A percentile compares a stretch with the other conserved stretches of the same genome.
Evolutionary conservation across 2,797 vertebrate genomes (phyloP).

Genomic region (Scarus forsteni): DNA sequence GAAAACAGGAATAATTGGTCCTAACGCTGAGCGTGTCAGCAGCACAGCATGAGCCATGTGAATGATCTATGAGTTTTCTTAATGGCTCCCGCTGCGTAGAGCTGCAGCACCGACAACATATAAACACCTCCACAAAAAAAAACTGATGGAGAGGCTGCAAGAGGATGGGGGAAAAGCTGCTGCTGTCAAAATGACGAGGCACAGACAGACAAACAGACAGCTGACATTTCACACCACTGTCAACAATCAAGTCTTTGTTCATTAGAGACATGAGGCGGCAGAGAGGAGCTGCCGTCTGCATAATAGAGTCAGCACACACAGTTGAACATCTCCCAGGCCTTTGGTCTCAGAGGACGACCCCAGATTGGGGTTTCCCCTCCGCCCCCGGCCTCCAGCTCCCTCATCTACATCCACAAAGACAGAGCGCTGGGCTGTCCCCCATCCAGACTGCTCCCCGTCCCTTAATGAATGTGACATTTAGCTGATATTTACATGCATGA

Average conservation of each 20-base stretch:
- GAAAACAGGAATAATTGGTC: constrained; percentile 58
- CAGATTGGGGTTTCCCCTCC: constrained; percentile 36
- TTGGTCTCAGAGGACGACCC: constrained; percentile 55
- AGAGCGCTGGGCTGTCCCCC: constrained; percentile 49
- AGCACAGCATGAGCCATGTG: constrained; percentile 51
- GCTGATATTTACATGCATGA: constrained; percentile 84
- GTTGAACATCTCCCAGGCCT: not conserved
- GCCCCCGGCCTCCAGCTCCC: constrained; percentile 37
- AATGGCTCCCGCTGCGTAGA: constrained; percentile 32
- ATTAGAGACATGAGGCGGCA: constrained; percentile 49
- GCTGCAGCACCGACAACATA: constrained; percentile 16
- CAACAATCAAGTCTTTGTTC: constrained; percentile 64
- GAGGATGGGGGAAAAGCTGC: constrained; percentile 22
- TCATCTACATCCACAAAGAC: constrained; percentile 55
- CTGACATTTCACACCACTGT: constrained; percentile 68
- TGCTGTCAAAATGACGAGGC: constrained; percentile 58
- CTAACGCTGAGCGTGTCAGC: constrained; percentile 44
- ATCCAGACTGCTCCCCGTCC: constrained; percentile 65
- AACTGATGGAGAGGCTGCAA: constrained; percentile 24
- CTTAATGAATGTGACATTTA: constrained; percentile 87
- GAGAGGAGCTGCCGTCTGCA: constrained; percentile 31
- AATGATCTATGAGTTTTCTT: constrained; percentile 61
- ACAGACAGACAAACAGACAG: constrained; percentile 55
- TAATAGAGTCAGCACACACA: constrained; percentile 45
- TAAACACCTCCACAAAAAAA: constrained; percentile 33